A percentile compares a stretch with the other conserved stretches of the same genome.
Evolutionary conservation across 2,797 vertebrate species (phyloP).

Genomic region (Toxotes lorentzi): DNA sequence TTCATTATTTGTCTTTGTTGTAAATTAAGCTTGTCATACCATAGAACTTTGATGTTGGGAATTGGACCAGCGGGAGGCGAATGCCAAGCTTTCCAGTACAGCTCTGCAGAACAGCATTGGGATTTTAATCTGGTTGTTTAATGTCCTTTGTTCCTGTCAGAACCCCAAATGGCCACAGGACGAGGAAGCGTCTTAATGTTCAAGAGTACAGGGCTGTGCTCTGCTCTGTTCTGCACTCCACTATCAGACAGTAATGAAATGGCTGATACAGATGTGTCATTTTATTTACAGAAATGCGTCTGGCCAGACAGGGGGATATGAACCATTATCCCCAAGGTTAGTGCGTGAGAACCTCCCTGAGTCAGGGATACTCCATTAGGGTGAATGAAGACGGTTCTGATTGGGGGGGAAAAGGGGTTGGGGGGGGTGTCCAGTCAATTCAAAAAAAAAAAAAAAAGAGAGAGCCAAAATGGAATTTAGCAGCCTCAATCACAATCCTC

Average conservation of each 20-base stretch:
- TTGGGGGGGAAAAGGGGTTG: constrained; percentile 8
- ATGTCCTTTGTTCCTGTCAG: constrained; percentile 30
- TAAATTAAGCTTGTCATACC: not conserved
- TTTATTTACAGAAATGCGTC: constrained; percentile 51
- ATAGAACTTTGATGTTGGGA: not conserved
- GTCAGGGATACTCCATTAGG: constrained; percentile 58
- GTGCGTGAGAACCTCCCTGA: constrained; percentile 33
- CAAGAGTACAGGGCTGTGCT: not conserved
- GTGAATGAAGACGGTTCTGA: constrained; percentile 36
- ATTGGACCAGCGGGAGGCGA: not conserved
- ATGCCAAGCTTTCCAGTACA: not conserved
- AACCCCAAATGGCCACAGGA: constrained; percentile 28
- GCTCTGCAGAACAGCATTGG: constrained; percentile 1
- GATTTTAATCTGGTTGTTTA: constrained; percentile 31
- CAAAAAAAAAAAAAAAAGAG: constrained; percentile 14
- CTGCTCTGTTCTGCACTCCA: constrained; percentile 27
- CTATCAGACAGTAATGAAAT: constrained; percentile 49
- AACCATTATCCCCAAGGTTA: constrained; percentile 54
- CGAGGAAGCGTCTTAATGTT: constrained; percentile 30
- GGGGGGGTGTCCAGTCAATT: constrained; percentile 5
- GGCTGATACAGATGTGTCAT: constrained; percentile 52
- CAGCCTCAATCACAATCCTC: constrained; percentile 46
- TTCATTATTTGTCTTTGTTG: not conserved
- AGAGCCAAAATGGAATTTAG: constrained; percentile 51
- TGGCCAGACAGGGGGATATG: constrained; percentile 17